Evolutionary conservation across 2,888 invertebrate species (phyloP).

Genomic region (Heliconius ismenius): DNA sequence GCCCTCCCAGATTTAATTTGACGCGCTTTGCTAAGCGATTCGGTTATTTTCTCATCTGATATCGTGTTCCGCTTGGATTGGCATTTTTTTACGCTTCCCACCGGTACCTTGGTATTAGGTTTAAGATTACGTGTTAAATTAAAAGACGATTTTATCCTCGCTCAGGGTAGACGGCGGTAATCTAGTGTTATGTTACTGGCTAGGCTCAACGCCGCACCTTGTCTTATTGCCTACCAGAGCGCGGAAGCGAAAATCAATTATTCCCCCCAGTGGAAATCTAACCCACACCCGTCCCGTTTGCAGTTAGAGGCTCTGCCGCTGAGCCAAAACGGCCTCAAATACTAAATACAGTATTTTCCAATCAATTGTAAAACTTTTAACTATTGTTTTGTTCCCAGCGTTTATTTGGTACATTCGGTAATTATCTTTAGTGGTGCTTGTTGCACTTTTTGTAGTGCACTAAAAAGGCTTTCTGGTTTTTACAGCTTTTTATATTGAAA

Average conservation of each 20-base stretch:
- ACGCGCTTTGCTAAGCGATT: slow-evolving; percentile 42
- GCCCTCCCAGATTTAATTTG: slow-evolving; percentile 38
- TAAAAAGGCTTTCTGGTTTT: slow-evolving; percentile 13
- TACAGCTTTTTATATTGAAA: background rate
- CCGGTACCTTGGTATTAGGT: slow-evolving; percentile 7
- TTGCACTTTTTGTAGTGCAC: slow-evolving; percentile 6
- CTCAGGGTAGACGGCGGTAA: no score
- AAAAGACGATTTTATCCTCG: no score
- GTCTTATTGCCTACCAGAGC: background rate
- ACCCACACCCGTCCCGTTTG: background rate
- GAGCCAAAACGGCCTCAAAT: background rate
- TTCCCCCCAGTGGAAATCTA: background rate
- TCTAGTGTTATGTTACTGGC: background rate
- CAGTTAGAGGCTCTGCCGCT: background rate
- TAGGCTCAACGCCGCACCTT: background rate
- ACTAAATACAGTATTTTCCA: background rate
- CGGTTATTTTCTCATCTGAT: slow-evolving; percentile 41
- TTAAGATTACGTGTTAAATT: slow-evolving; percentile 18
- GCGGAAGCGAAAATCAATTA: background rate
- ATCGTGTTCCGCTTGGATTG: slow-evolving; percentile 27
- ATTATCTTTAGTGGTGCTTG: slow-evolving; percentile 5
- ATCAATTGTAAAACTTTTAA: slow-evolving; percentile 4
- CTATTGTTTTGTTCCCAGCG: background rate
- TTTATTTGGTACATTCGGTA: slow-evolving; percentile 11
- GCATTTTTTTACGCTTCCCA: slow-evolving; percentile 18